Evolutionary conservation across 2,888 invertebrate genomes (phyloP), one percentile per base, ranked within the genome.

Genomic region (Tenthredo mesomela): DNA sequence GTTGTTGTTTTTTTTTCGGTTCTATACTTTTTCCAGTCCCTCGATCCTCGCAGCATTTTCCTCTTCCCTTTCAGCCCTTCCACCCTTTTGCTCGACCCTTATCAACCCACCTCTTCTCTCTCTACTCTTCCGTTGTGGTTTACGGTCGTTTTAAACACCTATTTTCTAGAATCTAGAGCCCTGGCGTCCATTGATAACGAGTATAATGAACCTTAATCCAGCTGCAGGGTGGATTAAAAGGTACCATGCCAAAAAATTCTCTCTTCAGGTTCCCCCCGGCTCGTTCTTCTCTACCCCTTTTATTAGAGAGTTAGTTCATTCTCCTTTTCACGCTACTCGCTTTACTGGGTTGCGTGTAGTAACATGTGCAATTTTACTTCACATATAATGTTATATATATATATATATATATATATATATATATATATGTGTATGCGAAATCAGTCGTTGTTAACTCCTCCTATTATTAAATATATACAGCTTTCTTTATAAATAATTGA

Each of bases 181-280:
- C 82, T 82, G 82, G 47, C 29, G 10, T 29, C 54, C 82, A 82
- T 82, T 82, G 82, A 82, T 82, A 82, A 82, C 82, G 82, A 82
- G 47, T 43, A 25, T 82, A 82, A 82, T 50, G 82, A 82, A 67
- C 67, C 50, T 47, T 82, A 67, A 82, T 82, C 82, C 82, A 82
- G 33, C 67, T 50, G n/a, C 54, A n/a, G 18, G 25, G 47, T 61
- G 70, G 70, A 82, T 82, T 82, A 82, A 65, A 82, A 65, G 43
- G 54, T 67, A 67, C 82, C 43, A 21, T 73, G 71, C 71, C 71
- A 43, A 73, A 77, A 77, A 77, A 77, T 54, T 73, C 43, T 9
- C 61, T 80, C 67, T 40, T 21, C 5, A 61, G 29, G 29, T 43
- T 21, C 18, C n/a, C 12, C 12, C 37, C 61, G 29, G n/a, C 18